A percentile compares a stretch with the other conserved stretches of the same genome.
Evolutionary conservation across 2,113 vertebrate genomes (phyloP).

Genomic region (Sakesphorus luctuosus): DNA sequence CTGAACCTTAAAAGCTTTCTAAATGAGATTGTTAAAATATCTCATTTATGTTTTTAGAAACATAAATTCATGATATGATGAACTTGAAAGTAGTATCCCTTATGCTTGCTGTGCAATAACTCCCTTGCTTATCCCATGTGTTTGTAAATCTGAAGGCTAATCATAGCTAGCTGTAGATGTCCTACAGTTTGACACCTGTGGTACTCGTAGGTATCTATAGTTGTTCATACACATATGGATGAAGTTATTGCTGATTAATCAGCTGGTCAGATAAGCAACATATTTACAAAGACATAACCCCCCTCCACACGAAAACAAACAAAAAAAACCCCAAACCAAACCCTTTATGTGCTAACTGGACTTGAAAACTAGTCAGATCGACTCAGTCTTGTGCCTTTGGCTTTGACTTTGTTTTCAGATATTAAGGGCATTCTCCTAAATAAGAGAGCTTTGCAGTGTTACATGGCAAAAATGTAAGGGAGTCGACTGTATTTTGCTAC

Average conservation of each 20-base stretch:
- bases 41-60: not conserved
- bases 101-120: not conserved
- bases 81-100: not conserved
- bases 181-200: not conserved
- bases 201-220: not conserved
- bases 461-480: not conserved
- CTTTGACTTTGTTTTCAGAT: not conserved
- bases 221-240: not conserved
- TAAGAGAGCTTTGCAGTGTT: not conserved
- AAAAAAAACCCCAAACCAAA: not conserved
- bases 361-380: not conserved
- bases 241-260: not conserved
- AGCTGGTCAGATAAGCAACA: not conserved
- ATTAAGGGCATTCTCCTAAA: not conserved
- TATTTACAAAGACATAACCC: not conserved
- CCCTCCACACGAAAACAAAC: too few species aligned
- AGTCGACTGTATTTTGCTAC: not conserved
- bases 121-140: not conserved
- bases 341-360: not conserved
- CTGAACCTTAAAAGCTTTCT: not conserved
- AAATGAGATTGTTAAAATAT: not conserved
- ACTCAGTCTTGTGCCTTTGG: not conserved
- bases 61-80: not conserved
- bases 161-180: not conserved
- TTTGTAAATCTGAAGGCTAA: not conserved